A percentile compares a stretch with the other conserved stretches of the same genome.
These are phyloP conservation scores for Orchesella flavescens DNA, from an alignment of 2,888 invertebrate genomes.

Conservation along the genomic window DNA sequence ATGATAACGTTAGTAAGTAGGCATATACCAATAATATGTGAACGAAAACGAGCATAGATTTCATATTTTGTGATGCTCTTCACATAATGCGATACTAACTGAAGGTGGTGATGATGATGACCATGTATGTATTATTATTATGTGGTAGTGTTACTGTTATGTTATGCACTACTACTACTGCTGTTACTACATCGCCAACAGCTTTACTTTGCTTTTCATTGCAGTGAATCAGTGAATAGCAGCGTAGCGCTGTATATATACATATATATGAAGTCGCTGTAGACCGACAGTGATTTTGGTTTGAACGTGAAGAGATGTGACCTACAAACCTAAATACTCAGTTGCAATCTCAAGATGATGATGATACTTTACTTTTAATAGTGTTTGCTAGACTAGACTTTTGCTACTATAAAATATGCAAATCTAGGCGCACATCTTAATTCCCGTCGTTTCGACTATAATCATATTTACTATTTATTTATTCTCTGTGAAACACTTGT, in stretches of 20 bases:
- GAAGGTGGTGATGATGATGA: neutral
- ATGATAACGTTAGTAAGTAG: neutral
- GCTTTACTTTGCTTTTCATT: neutral
- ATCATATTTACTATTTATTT: too few relatives aligned
- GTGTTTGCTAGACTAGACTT: neutral
- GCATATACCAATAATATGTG: neutral
- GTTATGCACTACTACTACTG: neutral
- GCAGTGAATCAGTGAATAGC: neutral
- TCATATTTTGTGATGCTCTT: neutral
- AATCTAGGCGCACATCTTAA: neutral
- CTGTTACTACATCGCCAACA: constrained; percentile 10
- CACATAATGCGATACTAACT: neutral
- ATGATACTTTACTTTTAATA: constrained; percentile 28
- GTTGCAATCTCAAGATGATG: constrained; percentile 65
- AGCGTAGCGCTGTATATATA: neutral
- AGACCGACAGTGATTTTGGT: constrained; percentile 58
- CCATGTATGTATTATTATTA: neutral
- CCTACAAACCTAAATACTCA: constrained; percentile 64
- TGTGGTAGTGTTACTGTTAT: constrained; percentile 25
- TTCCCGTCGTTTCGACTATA: too few relatives aligned
- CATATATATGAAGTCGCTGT: constrained; percentile 22
- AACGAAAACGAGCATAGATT: neutral
- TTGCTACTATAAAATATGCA: neutral
- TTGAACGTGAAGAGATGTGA: constrained; percentile 63
- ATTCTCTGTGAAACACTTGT: too few relatives aligned